Conservation (phyloP, 2,113 vertebrate genomes). For the Poeciliopsis prolifica region DNA sequence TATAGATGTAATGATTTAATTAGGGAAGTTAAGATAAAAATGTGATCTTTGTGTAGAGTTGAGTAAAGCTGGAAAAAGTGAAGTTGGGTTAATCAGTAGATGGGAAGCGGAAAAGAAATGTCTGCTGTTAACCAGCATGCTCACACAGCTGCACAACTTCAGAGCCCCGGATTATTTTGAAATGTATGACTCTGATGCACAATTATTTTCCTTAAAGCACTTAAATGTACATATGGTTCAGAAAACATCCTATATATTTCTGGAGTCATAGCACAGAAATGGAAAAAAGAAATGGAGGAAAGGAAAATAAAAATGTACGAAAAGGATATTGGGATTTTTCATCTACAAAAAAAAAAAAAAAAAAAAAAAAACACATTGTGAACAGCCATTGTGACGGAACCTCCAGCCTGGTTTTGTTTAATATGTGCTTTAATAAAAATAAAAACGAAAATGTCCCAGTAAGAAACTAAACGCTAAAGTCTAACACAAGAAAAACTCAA, state of each 20-base stretch:
- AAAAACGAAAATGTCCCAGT: neutral
- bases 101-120: constrained; percentile 22
- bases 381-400: constrained; percentile 4
- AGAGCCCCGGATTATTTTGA: constrained; percentile 30
- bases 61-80: constrained; percentile 15
- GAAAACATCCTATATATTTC: constrained; percentile 9
- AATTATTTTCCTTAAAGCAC: constrained; percentile 43
- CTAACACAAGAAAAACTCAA: constrained; percentile 31
- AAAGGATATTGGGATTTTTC: neutral
- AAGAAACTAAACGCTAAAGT: constrained; percentile 37
- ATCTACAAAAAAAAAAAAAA: constrained; percentile 4
- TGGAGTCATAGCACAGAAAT: constrained; percentile 15
- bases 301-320: neutral
- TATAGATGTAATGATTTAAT: constrained; percentile 50
- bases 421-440: constrained; percentile 32
- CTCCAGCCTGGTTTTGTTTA: constrained; percentile 10
- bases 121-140: constrained; percentile 10
- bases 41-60: constrained; percentile 33
- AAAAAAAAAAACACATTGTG: neutral
- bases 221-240: constrained; percentile 25
- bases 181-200: constrained; percentile 12
- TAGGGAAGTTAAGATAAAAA: constrained; percentile 30
- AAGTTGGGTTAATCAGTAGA: constrained; percentile 1
- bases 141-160: constrained; percentile 19
- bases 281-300: neutral